Conservation (phyloP, 2,888 invertebrate genomes). For the Minunthozetes semirufus region DNA sequence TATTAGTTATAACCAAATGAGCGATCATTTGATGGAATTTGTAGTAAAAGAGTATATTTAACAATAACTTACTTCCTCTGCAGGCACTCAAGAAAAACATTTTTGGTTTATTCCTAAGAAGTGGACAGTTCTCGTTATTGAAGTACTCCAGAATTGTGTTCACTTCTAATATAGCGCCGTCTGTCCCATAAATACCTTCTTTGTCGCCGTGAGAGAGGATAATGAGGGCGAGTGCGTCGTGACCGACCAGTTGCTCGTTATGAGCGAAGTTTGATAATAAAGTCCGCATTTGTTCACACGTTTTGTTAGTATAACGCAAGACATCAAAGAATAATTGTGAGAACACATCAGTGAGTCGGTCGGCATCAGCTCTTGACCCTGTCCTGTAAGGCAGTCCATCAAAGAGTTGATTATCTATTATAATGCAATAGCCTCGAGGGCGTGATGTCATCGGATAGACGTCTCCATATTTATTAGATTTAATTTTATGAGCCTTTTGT, state of each 20-base stretch:
- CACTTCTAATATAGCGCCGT: slow-evolving; percentile 18
- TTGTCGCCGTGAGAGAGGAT: slow-evolving; percentile 14
- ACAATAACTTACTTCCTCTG: slow-evolving; percentile 36
- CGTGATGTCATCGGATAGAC: slow-evolving; percentile 29
- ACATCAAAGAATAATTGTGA: slow-evolving; percentile 6
- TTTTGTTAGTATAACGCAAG: background rate
- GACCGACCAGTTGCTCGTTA: background rate
- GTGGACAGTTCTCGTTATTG: slow-evolving; percentile 38
- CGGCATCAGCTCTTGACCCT: slow-evolving; percentile 30
- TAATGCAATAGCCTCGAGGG: slow-evolving; percentile 32
- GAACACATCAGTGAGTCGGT: slow-evolving; percentile 10
- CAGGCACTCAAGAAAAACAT: slow-evolving; percentile 40
- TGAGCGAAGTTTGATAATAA: background rate
- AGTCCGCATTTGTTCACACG: background rate
- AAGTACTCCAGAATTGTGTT: slow-evolving; percentile 35
- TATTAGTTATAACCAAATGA: no score
- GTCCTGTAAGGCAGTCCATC: background rate
- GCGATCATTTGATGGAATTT: no score
- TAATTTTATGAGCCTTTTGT: background rate
- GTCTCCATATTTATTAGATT: background rate
- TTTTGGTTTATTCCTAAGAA: slow-evolving; percentile 38
- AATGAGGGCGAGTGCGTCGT: slow-evolving; percentile 16
- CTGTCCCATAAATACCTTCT: slow-evolving; percentile 29
- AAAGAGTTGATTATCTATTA: slow-evolving; percentile 34
- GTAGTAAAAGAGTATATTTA: no score